Evolutionary conservation across 2,888 invertebrate genomes (phyloP).

Genomic region (Volucella zonaria): DNA sequence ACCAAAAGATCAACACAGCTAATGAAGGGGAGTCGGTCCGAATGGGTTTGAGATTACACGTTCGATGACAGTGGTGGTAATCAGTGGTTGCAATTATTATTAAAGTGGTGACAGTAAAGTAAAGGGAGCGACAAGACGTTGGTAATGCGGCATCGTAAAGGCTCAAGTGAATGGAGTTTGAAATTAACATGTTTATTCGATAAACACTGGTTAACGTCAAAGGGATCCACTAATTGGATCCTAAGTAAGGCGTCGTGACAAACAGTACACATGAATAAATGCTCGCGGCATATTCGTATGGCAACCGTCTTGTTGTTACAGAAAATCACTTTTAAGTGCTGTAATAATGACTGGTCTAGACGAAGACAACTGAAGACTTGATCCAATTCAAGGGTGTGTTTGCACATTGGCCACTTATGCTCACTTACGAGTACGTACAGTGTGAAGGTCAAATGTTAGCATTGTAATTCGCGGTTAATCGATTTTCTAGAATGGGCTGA

Average conservation of each 20-base stretch:
- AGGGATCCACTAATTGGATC: constrained; percentile 52
- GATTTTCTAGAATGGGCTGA: neutral
- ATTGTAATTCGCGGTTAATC: neutral
- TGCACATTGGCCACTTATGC: too few relatives aligned
- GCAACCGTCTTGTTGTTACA: constrained; percentile 12
- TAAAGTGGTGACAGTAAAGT: too few relatives aligned
- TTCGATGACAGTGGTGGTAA: too few relatives aligned
- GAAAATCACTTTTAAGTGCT: constrained; percentile 6
- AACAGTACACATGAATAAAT: constrained; percentile 39
- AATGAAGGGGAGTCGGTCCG: constrained; percentile 49
- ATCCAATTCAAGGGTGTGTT: too few relatives aligned
- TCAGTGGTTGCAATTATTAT: too few relatives aligned
- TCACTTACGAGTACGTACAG: constrained; percentile 1
- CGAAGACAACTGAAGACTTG: neutral
- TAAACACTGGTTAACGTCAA: constrained; percentile 46
- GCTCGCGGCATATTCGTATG: neutral
- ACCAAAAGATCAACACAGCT: constrained; percentile 54
- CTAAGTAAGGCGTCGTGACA: constrained; percentile 20
- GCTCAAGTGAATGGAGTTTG: constrained; percentile 27
- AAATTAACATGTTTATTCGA: constrained; percentile 61
- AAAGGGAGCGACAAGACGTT: constrained; percentile 1
- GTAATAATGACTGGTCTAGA: neutral
- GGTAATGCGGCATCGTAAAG: constrained; percentile 5
- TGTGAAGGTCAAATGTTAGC: constrained; percentile 8
- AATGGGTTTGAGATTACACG: neutral